Evolutionary conservation across 92 coral and sea anemone species (phyloP).

Genomic region (Montipora capitata): DNA sequence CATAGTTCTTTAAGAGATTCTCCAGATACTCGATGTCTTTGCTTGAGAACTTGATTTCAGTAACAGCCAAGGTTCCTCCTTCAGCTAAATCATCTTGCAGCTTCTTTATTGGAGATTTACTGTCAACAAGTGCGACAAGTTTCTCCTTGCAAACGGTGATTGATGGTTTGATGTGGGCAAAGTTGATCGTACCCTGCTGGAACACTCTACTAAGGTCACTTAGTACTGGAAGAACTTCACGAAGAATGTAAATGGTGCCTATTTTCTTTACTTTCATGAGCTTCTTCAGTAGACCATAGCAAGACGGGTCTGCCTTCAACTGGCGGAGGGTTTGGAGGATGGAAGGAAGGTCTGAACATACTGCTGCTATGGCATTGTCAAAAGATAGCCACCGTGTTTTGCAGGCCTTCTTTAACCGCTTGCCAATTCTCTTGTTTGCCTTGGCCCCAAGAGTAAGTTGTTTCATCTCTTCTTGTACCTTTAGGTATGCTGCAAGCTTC

Average conservation of each 20-base stretch:
- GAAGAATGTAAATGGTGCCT: constrained; percentile 20
- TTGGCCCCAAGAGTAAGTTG: constrained; percentile 14
- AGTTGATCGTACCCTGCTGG: constrained; percentile 34
- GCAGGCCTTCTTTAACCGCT: constrained; percentile 32
- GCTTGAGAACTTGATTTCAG: constrained; percentile 47
- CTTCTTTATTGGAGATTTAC: constrained; percentile 28
- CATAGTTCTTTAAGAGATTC: too few relatives aligned
- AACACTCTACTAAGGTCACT: constrained; percentile 38
- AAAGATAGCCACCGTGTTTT: constrained; percentile 24
- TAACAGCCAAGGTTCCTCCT: constrained; percentile 29
- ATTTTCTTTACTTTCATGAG: not conserved
- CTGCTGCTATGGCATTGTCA: constrained; percentile 6
- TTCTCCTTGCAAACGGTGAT: constrained; percentile 33
- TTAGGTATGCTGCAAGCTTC: constrained; percentile 25
- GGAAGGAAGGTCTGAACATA: constrained; percentile 29
- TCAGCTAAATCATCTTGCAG: constrained; percentile 36
- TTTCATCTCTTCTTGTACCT: constrained; percentile 36
- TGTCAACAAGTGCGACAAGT: constrained; percentile 7
- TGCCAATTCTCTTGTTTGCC: constrained; percentile 30
- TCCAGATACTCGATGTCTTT: not conserved
- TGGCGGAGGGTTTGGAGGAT: constrained; percentile 22
- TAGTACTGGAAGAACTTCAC: constrained; percentile 24
- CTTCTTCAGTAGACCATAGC: constrained; percentile 12
- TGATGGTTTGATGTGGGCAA: constrained; percentile 15
- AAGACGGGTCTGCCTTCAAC: constrained; percentile 38